Evolutionary conservation across 30 jellyfish, hydroid and myxozoan genomes (phyloP).

Genomic region (Hydractinia echinata): DNA sequence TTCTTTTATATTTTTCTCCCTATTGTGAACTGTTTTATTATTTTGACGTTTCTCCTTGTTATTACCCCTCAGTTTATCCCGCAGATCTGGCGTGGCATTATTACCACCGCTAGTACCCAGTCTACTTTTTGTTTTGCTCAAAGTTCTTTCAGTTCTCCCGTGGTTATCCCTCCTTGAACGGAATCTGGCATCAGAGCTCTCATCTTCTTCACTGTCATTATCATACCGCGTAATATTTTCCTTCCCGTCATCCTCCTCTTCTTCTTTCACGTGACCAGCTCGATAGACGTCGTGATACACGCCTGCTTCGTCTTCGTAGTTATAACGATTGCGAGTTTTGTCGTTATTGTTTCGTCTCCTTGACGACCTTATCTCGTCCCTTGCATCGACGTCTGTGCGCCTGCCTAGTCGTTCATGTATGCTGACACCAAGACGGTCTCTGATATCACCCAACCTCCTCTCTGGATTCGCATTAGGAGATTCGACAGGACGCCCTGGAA

Average conservation of each 20-base stretch:
- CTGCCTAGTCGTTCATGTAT: conserved; percentile 9
- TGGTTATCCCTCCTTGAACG: not conserved
- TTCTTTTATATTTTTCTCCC: not conserved
- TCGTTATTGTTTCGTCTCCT: conserved; percentile 3
- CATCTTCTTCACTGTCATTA: not conserved
- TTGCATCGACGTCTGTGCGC: conserved; percentile 5
- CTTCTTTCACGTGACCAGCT: not conserved
- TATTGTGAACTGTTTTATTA: not conserved
- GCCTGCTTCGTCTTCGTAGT: conserved; percentile 20
- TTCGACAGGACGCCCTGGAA: no score
- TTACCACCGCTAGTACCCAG: not conserved
- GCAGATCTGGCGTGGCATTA: conserved; percentile 5
- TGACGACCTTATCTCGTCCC: conserved; percentile 2
- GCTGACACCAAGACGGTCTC: not conserved
- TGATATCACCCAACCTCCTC: no score
- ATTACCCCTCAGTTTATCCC: not conserved
- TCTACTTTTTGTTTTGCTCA: not conserved
- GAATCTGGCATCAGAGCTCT: not conserved
- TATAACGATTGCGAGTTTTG: not conserved
- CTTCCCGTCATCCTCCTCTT: not conserved
- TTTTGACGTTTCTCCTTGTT: not conserved
- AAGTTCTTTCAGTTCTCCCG: not conserved
- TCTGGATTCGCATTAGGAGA: no score
- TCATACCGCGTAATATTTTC: not conserved
- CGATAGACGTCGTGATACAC: conserved; percentile 19